Evolutionary conservation across 2,888 invertebrate genomes (phyloP), one percentile per base, ranked within the genome.

Genomic region (Sepiola atlantica): DNA sequence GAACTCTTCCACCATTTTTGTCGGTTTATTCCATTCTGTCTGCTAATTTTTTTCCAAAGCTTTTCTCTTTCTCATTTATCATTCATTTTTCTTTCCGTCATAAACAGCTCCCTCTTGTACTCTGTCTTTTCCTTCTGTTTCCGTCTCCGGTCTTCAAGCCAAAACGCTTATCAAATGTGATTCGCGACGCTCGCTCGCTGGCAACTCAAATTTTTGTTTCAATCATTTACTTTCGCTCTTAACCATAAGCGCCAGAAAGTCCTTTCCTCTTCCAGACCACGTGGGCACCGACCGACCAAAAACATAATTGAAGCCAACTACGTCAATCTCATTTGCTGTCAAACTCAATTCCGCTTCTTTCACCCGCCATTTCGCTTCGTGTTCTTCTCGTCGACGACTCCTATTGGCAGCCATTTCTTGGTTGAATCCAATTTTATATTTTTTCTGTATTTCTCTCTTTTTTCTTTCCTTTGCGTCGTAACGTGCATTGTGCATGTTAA

Each of bases 281-380:
- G 77, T 77, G 77, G n/a, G n/a, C n/a, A 77, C 4, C 77, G n/a
- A n/a, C 77, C n/a, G 77, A 77, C 77, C 77, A 77, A 77, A 77
- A 45, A 77, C 32, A n/a, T 77, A 77, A 77, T 77, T 77, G n/a
- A 77, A 77, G n/a, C 77, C 77, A 77, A 77, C 77, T 77, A 77
- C n/a, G 77, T 77, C 77, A 12, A 77, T 77, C 77, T 77, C 77
- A n/a, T 77, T 77, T 77, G 77, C 77, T 77, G 77, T 77, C 77
- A 77, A 77, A 77, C 32, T 77, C n/a, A 77, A 77, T 77, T 77
- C 77, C 12, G 32, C 16, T 77, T 77, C n/a, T n/a, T n/a, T n/a
- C 18, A 0, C 77, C n/a, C n/a, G n/a, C 77, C 10, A 77, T 77
- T 77, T 77, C 16, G 77, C n/a, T 77, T 77, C n/a, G n/a, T n/a